Base-by-base conservation (phyloP, 2,113 vertebrate species). In the Willisornis vidua region DNA sequence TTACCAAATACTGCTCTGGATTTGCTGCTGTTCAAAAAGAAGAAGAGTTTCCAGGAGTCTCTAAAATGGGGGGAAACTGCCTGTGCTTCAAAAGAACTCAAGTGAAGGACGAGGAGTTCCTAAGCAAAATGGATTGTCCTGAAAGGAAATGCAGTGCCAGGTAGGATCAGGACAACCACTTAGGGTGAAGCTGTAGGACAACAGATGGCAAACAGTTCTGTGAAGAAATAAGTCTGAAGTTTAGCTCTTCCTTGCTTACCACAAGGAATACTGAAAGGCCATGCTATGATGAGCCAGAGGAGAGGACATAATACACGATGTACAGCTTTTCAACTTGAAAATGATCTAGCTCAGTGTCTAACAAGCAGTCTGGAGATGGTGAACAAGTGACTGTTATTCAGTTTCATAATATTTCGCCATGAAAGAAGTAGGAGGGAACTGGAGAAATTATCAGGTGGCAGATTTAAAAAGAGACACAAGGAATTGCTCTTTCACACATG, bases 401-500 rank as follows among this genome's bases (percentile, higher is more conserved):
- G 33, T 77, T 85, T 88, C 31, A n/a, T 90, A 90, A 83, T 72
- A 54, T 33, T 83, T 58, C 1, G 1, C 75, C 83, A 71, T 59
- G 72, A 46, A 90, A 85, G 26, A 66, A 76, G 85, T 59, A 70
- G 41, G 82, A 95, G 72, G 55, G 29, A 93, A 33, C 37, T 26
- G 24, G 33, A 51, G 67, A 90, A 83, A 70, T 92, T 70, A 90
- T 85, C 79, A 88, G 63, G 79, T 94, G 85, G 59, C 63, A 86
- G 43, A 33, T 90, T 93, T 90, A 92, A 70, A 93, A 92, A 96
- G 75, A 94, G 37, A 54, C 75, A 82, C 48, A 58, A 79, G 71
- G 75, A 93, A 90, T 54, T 93, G 65, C 79, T 93, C 86, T 96
- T 96, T 94, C 95, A 95, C 92, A 90, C 88, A 82, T 79, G 51